Evolutionary conservation across 23 tunicate species (phyloP), one percentile per base, ranked within the genome.

Genomic region (Botrylloides violaceus): DNA sequence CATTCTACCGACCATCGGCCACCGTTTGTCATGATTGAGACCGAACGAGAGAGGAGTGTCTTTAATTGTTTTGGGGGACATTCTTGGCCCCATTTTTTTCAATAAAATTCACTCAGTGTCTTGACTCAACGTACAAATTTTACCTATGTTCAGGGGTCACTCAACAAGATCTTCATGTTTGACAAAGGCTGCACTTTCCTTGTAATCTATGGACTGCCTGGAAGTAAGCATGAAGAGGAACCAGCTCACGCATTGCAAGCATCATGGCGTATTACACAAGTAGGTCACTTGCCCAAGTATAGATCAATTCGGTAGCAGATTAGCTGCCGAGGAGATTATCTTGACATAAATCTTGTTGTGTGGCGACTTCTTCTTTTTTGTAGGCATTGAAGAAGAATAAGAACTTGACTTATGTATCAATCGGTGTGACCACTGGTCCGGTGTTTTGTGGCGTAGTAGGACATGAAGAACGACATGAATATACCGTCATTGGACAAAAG

Each of bases 181-280:
- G 99, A 95, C 84, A 95, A 95, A 71, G 98, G 92, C 3, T 95
- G 99, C 64, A 95, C 99, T 5, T 83, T 95, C 63, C 76, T 95
- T 2, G 79, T 83, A 36, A 89, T 89, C 34, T 95, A 86, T 71
- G 99, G 99, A 38, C 60, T 95, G 32, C 99, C 99, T 12, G 99
- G 99, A 33, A 81, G 86, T 34, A 95, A 95, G 48, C 95, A 95
- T 73, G 99, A 95, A 49, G 83, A 83, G 50, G 99, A 95, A 58
- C 96, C 99, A 1, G 99, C 99, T 3, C 79, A 87, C 58, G 99
- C 99, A 2, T 73, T 95, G 48, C 87, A 87, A 73, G 95, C 92
- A 18, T 86, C 99, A 7, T 87, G 80, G 80, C 74, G 70, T 30
- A 92, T 86, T 4, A 63, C 34, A 5, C 75, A 76, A 64, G 89